Base-by-base conservation (phyloP, 2,888 invertebrate genomes). In the Hirtodrosophila histrioides region DNA sequence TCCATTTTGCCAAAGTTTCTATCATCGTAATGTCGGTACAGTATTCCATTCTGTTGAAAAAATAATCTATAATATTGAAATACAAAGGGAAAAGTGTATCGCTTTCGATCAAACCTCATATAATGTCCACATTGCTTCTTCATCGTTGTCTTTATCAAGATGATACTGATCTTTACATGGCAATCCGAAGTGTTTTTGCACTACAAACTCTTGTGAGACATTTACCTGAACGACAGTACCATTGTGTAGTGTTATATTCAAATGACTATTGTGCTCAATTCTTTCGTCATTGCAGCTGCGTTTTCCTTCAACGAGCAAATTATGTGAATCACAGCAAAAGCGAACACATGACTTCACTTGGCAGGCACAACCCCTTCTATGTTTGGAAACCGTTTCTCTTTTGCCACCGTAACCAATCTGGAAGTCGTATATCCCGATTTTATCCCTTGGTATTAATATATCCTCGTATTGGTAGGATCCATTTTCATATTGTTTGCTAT, bases 261-360 rank as follows among this genome's bases (percentile, higher is more conserved):
- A n/a, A 1, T 33, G 17, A 12, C 35, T 31, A 3, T 57, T 36
- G 17, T 53, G 31, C 4, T 23, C 10, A 1, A 36, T 4, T 7
- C 4, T 23, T n/a, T 53, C 27, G 3, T 36, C 4, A 1, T 29
- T 27, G 6, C 40, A 33, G 10, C 10, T 23, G 3, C 10, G 23
- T 5, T 40, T 23, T n/a, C 29, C 12, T 4, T 11, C 1, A 4
- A 41, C 10, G 11, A 50, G 36, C 3, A 41, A 2, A 23, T 27
- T 29, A n/a, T 64, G 40, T 11, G 44, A 46, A 39, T 57, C 27
- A n/a, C 89, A 89, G 46, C 89, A 88, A 24, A 88, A 76, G 1
- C 89, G 83, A 3, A 91, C 72, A 57, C 91, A 91, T 0, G 85
- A 54, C 53, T 78, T 88, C 3, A 89, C n/a, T 11, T 80, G 37